Evolutionary conservation across 2,888 invertebrate species (phyloP).

Genomic region (Caenorhabditis becei): DNA sequence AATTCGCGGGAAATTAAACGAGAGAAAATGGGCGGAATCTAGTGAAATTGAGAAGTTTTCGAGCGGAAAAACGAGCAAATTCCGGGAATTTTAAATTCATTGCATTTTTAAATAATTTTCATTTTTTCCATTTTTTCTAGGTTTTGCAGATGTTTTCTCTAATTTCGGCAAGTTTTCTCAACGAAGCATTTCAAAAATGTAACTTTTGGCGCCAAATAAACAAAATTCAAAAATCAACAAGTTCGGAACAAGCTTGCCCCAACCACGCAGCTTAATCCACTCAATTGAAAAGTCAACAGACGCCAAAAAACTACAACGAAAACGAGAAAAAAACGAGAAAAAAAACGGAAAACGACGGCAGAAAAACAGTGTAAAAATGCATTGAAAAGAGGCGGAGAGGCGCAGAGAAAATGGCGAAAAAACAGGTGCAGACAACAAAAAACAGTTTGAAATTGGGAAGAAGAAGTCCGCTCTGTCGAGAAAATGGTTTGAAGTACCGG

Average conservation of each 20-base stretch:
- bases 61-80: background rate
- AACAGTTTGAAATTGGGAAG: background rate
- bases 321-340: background rate
- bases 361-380: slow-evolving; percentile 44
- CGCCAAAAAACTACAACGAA: slow-evolving; percentile 3
- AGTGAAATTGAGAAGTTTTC: slow-evolving; percentile 15
- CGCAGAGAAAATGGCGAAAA: slow-evolving; percentile 22
- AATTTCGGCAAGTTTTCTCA: no score
- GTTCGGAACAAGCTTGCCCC: slow-evolving; percentile 17
- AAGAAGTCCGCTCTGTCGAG: background rate
- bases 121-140: background rate
- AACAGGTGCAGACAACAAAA: slow-evolving; percentile 27
- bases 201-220: background rate
- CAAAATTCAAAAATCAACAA: slow-evolving; percentile 4
- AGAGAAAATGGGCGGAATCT: slow-evolving; percentile 2
- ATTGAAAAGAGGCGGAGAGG: slow-evolving; percentile 28
- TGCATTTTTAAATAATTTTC: slow-evolving; percentile 5
- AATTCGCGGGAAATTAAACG: background rate
- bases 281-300: slow-evolving; percentile 35
- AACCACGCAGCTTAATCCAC: no score
- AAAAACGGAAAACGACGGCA: slow-evolving; percentile 23
- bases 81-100: background rate
- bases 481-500: no score
- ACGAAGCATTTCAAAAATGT: background rate
- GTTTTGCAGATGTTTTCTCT: background rate